Evolutionary conservation across 2,113 vertebrate species (phyloP).

Genomic region (Loxodonta africana): DNA sequence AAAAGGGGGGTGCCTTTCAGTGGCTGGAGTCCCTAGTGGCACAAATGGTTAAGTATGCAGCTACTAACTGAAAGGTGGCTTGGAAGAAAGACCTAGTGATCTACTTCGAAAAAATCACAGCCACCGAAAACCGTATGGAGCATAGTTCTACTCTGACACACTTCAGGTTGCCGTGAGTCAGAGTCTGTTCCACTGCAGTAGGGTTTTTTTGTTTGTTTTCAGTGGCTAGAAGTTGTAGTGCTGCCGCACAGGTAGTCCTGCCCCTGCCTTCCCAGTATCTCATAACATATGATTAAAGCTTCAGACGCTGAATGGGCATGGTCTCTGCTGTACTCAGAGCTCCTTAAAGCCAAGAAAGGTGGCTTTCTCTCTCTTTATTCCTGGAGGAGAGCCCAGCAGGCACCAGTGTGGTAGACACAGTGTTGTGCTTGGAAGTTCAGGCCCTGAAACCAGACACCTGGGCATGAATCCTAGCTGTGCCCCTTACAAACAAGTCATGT

Average conservation of each 20-base stretch:
- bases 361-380: neutral
- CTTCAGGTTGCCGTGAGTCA: too few relatives aligned
- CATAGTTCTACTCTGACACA: neutral
- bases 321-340: neutral
- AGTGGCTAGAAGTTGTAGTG: neutral
- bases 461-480: constrained; percentile 56
- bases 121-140: neutral
- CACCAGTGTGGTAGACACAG: neutral
- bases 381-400: neutral
- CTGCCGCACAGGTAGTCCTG: neutral
- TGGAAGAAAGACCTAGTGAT: neutral
- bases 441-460: constrained; percentile 76
- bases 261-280: neutral
- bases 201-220: neutral
- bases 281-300: neutral
- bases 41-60: neutral
- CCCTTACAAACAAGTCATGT: constrained; percentile 63
- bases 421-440: neutral
- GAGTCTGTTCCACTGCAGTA: neutral
- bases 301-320: neutral
- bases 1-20: neutral
- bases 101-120: neutral
- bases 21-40: neutral
- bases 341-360: neutral
- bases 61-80: neutral